These are phyloP conservation scores for Otolemur garnettii DNA, from an alignment of 2,113 vertebrate genomes.

Conservation along the genomic window DNA sequence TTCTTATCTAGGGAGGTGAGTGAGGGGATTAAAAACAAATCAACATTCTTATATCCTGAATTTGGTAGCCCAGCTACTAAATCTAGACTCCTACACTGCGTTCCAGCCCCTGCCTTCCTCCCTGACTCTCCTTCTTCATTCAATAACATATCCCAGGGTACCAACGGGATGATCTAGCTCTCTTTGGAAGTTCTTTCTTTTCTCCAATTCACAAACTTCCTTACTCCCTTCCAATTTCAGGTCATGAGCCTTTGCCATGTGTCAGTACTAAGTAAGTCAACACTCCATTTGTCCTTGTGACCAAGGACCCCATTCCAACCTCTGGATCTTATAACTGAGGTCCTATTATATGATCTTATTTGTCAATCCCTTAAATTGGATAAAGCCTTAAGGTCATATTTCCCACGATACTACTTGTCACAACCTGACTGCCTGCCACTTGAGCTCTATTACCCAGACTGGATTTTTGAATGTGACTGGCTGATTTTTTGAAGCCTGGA, in stretches of 20 bases:
- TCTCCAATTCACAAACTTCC: not conserved
- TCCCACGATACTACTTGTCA: too few species aligned
- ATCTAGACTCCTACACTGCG: not conserved
- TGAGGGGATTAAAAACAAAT: not conserved
- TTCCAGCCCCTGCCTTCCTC: not conserved
- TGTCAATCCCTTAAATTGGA: not conserved
- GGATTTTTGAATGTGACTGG: not conserved
- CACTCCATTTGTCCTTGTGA: not conserved
- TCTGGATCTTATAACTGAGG: not conserved
- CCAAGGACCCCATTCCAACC: not conserved
- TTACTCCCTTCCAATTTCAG: not conserved
- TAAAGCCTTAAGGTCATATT: not conserved
- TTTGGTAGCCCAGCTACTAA: not conserved
- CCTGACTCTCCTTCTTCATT: not conserved
- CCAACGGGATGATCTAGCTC: too few species aligned
- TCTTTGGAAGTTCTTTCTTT: not conserved
- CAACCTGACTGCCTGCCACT: not conserved
- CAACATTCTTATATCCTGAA: not conserved
- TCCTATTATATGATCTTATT: not conserved
- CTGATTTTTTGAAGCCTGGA: not conserved
- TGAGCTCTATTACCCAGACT: not conserved
- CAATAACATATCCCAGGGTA: not conserved
- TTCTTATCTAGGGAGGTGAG: not conserved
- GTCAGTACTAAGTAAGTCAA: not conserved
- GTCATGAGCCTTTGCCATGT: not conserved